These are phyloP conservation scores for Isaurus tuberculatus DNA, from an alignment of 92 coral and sea anemone genomes.

Conservation along the genomic window DNA sequence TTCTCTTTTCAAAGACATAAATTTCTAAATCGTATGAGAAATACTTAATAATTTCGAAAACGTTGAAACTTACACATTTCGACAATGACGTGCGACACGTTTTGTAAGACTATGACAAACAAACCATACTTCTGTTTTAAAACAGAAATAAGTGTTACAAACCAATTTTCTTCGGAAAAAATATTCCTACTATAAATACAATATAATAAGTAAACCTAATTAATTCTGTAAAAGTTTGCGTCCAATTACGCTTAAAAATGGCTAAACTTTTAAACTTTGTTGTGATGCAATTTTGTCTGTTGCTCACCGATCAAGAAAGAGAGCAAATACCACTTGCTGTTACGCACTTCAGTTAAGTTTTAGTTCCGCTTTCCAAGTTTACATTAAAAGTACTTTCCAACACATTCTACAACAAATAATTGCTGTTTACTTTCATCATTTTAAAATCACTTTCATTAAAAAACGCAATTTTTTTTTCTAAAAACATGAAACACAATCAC, in stretches of 20 bases:
- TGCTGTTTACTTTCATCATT: neutral
- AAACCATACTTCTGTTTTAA: no score
- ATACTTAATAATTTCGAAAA: no score
- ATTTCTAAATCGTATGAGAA: no score
- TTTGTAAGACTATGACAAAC: no score
- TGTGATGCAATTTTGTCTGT: no score
- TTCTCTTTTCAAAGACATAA: no score
- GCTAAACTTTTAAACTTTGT: no score
- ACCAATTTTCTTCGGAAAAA: no score
- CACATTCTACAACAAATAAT: neutral
- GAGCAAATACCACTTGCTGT: neutral
- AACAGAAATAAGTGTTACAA: no score
- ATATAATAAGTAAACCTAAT: no score
- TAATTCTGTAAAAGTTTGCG: neutral
- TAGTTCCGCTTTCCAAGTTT: neutral
- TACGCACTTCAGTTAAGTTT: neutral
- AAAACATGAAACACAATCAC: neutral
- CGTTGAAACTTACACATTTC: no score
- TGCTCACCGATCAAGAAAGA: neutral
- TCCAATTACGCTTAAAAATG: neutral
- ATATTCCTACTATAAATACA: neutral
- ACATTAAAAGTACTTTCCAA: neutral
- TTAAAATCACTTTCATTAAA: neutral
- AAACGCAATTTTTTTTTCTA: neutral
- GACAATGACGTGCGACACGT: no score